Evolutionary conservation across 2,113 vertebrate genomes (phyloP).

Genomic region (Bostrychus sinensis): DNA sequence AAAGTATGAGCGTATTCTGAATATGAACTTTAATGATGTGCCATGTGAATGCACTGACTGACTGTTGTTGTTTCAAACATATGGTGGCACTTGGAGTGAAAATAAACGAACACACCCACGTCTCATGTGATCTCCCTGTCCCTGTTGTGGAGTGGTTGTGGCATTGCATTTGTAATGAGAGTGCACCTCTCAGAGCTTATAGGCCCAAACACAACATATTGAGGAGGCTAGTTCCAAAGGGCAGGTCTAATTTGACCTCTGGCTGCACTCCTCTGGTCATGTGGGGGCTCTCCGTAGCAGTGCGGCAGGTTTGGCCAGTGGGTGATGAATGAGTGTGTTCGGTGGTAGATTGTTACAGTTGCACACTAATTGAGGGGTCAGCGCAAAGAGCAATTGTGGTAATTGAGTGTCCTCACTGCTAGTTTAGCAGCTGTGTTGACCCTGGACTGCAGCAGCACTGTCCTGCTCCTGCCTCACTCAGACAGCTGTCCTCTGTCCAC

Average conservation of each 20-base stretch:
- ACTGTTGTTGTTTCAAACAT: neutral
- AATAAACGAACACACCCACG: neutral
- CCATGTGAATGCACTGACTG: no score
- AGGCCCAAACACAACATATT: conserved; percentile 84
- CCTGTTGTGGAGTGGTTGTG: conserved; percentile 54
- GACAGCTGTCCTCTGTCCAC: conserved; percentile 49
- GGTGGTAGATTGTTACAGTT: conserved; percentile 94
- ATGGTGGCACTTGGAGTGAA: neutral
- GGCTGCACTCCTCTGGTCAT: conserved; percentile 80
- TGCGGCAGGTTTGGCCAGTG: conserved; percentile 84
- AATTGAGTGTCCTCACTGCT: conserved; percentile 91
- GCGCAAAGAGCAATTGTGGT: conserved; percentile 88
- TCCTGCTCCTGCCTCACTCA: conserved; percentile 28
- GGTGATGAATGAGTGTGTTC: conserved; percentile 97
- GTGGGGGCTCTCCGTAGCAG: conserved; percentile 82
- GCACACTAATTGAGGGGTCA: conserved; percentile 94
- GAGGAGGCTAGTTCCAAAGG: conserved; percentile 86
- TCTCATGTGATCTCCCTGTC: conserved; percentile 13
- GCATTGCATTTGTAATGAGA: conserved; percentile 55
- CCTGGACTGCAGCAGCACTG: conserved; percentile 60
- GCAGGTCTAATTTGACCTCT: conserved; percentile 89
- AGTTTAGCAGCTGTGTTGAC: conserved; percentile 83
- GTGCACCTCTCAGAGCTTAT: conserved; percentile 65
- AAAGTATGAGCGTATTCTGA: no score
- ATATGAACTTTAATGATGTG: no score